Evolutionary conservation across 2,888 invertebrate genomes (phyloP).

Genomic region (Apodemia mormo): DNA sequence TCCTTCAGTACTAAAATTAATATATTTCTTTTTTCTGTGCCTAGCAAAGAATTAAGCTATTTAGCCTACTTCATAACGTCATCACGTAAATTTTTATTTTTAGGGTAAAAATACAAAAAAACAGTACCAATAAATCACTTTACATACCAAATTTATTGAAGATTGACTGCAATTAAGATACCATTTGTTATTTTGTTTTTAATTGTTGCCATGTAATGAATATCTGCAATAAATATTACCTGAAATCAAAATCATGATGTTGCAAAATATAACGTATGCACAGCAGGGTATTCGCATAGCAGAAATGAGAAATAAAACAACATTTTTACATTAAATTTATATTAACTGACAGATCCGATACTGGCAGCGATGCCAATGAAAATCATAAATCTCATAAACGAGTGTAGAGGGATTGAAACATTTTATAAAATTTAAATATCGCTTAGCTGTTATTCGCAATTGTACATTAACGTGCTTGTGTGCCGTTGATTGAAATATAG

Average conservation of each 20-base stretch:
- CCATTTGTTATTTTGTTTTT: no score
- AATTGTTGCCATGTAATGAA: no score
- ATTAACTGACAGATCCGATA: slow-evolving; percentile 77
- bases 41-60: no score
- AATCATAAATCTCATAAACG: slow-evolving; percentile 2
- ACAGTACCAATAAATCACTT: no score
- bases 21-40: no score
- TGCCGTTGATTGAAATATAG: not conserved
- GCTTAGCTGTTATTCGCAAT: slow-evolving; percentile 14
- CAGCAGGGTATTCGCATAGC: slow-evolving; percentile 33
- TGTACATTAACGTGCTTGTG: not conserved
- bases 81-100: no score
- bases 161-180: no score
- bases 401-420: not conserved
- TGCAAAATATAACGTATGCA: slow-evolving; percentile 17
- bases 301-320: slow-evolving; percentile 66
- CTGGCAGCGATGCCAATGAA: slow-evolving; percentile 19
- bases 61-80: no score
- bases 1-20: no score
- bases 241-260: not conserved
- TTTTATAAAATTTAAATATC: slow-evolving; percentile 3
- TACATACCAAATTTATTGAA: no score
- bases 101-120: no score
- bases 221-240: not conserved
- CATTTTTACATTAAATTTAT: slow-evolving; percentile 78